Evolutionary conservation across 2,888 invertebrate genomes (phyloP).

Genomic region (Euproctis similis): DNA sequence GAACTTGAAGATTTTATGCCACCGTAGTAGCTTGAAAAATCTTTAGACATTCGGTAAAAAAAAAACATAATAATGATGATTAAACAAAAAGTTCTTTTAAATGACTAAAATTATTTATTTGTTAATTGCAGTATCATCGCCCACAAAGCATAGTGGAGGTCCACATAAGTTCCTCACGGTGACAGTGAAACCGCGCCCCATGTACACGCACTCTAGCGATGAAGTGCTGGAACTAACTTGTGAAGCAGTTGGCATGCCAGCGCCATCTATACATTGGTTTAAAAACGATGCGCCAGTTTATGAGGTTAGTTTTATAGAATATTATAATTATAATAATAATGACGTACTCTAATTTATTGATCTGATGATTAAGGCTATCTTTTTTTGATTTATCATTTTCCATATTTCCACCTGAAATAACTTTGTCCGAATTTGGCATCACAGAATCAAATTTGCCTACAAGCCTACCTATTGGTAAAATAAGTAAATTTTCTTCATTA

Average conservation of each 20-base stretch:
- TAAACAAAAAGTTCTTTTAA: too few relatives aligned
- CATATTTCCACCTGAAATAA: neutral
- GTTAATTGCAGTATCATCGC: conserved; percentile 11
- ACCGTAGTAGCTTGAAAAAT: too few relatives aligned
- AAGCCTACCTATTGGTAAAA: too few relatives aligned
- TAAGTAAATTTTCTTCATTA: too few relatives aligned
- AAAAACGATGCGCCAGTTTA: conserved; percentile 81
- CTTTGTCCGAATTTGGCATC: too few relatives aligned
- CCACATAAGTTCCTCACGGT: conserved; percentile 34
- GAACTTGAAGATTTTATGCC: too few relatives aligned
- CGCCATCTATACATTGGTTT: conserved; percentile 89
- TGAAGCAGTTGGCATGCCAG: conserved; percentile 87
- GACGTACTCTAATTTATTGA: neutral
- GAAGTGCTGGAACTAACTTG: conserved; percentile 83
- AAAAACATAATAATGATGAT: too few relatives aligned
- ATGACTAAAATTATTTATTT: neutral
- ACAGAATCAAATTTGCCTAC: too few relatives aligned
- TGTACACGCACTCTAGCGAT: conserved; percentile 63
- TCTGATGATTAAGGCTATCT: neutral
- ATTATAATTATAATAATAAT: too few relatives aligned
- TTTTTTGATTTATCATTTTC: neutral
- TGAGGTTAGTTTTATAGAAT: conserved; percentile 80
- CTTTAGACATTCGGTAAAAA: too few relatives aligned
- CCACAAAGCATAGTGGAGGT: conserved; percentile 18
- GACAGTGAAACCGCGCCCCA: conserved; percentile 48